Evolutionary conservation across 2,888 invertebrate species (phyloP), one percentile per base, ranked within the genome.

Genomic region (Tethea ocularis): DNA sequence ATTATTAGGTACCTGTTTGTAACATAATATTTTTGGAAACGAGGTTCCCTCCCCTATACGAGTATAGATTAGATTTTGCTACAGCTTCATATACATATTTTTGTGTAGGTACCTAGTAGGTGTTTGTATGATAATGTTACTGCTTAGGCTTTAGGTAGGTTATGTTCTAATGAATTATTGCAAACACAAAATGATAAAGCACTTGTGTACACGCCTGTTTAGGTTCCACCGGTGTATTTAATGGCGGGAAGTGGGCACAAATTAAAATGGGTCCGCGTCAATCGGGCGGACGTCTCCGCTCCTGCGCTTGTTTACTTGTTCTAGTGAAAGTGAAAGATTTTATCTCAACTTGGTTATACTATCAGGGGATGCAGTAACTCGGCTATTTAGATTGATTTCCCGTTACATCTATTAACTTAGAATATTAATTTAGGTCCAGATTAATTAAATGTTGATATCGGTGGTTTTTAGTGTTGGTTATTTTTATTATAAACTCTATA

Each of bases 191-290:
- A 20, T 46, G n/a, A 29, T 51, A 7, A 54, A 72, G 55, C 65
- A 71, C 69, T 80, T 80, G 54, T 70, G 68, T 52, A 20, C 60
- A 1, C 60, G 60, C 51, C 65, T 67, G 77, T 81, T 68, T 75
- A 61, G 59, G 61, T 62, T 69, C 66, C 68, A 64, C 74, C 74
- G 78, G 76, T 78, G 78, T 78, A 81, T 78, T 83, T 89, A 89
- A 89, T 86, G 81, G 84, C 88, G 87, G 90, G 87, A 89, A 89
- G 82, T 82, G 82, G 80, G 75, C 82, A 85, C 84, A 87, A 86
- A 87, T 87, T 87, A 87, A 89, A 88, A 87, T 86, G 78, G 84
- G 82, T 83, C 79, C 82, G 81, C 80, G 83, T 82, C 84, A 82
- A 77, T 83, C 77, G 74, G 77, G 75, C 84, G 82, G 86, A 87